Evolutionary conservation across 2,888 invertebrate genomes (phyloP), one percentile per base, ranked within the genome.

Genomic region (Ornithoptera priamus): DNA sequence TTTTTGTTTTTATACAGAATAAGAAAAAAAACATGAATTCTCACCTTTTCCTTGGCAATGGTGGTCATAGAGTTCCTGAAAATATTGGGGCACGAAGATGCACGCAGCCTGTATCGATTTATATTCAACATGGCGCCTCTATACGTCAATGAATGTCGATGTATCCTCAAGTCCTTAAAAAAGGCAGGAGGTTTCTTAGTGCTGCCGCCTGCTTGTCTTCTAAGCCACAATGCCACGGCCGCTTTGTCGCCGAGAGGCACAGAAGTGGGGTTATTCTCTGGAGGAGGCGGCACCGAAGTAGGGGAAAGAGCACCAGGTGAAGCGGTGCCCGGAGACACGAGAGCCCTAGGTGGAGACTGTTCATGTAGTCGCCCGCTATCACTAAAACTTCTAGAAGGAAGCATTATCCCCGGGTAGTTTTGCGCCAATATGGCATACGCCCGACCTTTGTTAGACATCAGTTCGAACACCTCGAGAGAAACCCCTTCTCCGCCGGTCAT

Each of bases 1-100:
- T 30, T 3, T 4, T 30, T 30, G 4, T 30, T 30, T 30, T 30
- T 30, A 30, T 3, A 30, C 30, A 30, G 30, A 30, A n/a, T n/a
- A 39, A 39, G 39, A 39, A 61, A 17, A 36, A 58, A n/a, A 10
- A 64, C 22, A 24, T 12, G 42, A 20, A 67, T 62, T 63, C 84
- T 83, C 64, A 92, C 94, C 87, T 96, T 95, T 80, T 96, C 96
- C 81, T 96, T 95, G n/a, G 96, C 96, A 76, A 96, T 96, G 72
- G 96, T 96, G 1, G 96, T 96, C 95, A 97, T 96, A 0, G 96
- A 96, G 84, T 97, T 97, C 75, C 96, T 93, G 84, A 96, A 97
- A 81, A 98, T 97, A 85, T 98, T 97, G 0, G 98, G 98, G 82
- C 98, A 98, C 70, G 97, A 97, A 17, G 96, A 97, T 0, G 97